phyloP scores from a whole-genome alignment of 2,797 vertebrate genomes.

The Salmo trutta region DNA sequence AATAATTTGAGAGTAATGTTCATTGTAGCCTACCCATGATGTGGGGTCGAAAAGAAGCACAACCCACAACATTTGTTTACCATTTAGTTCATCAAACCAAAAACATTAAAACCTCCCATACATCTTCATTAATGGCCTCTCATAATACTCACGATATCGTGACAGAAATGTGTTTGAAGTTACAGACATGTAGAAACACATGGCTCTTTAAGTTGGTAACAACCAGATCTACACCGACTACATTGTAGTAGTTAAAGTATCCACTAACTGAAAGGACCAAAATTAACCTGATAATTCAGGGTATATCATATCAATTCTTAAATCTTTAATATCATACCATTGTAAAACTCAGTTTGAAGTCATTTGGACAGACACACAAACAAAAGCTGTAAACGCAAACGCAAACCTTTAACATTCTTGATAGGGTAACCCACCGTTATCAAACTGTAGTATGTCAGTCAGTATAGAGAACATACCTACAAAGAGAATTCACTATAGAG shows the following conservation, averaged over 20 bases:
- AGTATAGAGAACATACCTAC: background rate
- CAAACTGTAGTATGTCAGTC: slow-evolving; percentile 13
- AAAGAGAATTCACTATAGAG: background rate
- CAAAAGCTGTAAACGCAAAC: slow-evolving; percentile 54
- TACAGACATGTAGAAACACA: background rate
- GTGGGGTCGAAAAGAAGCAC: no score
- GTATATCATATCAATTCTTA: slow-evolving; percentile 49
- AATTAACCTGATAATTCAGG: background rate
- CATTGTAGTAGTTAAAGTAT: background rate
- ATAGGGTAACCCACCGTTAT: slow-evolving; percentile 14
- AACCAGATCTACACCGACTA: background rate
- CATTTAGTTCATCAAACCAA: no score
- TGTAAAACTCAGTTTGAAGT: slow-evolving; percentile 57
- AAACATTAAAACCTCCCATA: background rate
- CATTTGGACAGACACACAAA: slow-evolving; percentile 59
- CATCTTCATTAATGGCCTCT: background rate
- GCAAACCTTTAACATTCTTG: slow-evolving; percentile 43
- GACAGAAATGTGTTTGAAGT: background rate
- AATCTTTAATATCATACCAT: slow-evolving; percentile 66
- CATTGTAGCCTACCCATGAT: no score
- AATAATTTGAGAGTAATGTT: no score
- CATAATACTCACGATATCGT: background rate
- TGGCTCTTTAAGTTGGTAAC: no score
- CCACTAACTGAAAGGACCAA: background rate
- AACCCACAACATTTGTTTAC: no score